Evolutionary conservation across 2,797 vertebrate species (phyloP), one percentile per base, ranked within the genome.

Genomic region (Decapterus maruadsi): DNA sequence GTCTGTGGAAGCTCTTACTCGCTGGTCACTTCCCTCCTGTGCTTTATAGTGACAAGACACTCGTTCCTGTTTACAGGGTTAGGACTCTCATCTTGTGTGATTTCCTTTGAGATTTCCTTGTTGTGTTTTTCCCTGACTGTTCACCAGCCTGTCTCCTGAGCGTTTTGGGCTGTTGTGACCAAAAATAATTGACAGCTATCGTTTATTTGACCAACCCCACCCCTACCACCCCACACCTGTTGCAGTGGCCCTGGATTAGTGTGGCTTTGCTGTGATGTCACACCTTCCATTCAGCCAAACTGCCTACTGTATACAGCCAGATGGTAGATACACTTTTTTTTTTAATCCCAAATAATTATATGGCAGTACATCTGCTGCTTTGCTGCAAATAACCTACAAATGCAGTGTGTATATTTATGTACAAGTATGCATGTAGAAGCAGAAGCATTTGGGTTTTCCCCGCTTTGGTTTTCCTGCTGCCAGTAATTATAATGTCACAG

Each of bases 21-120:
- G 14, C 26, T 54, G 36, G 54, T 55, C 48, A 40, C 50, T 69
- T 66, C 72, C 76, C 46, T 76, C 63, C 58, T 68, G 68, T 78
- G 75, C 75, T 80, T 75, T 16, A 36, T 36, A 36, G 34, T 36
- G 34, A 36, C 34, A 36, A 36, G 34, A 36, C 34, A 48, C 57
- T 72, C 4, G 56, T 46, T 81, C 68, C 71, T 66, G 76, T 82
- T 77, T 66, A 67, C 77, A 60, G 19, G 62, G 36, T 56, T 16
- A 29, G 31, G 56, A 71, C 66, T 82, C 51, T 26, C 62, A 55
- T 76, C 57, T 77, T 19, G 43, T 68, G 64, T 57, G 54, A 73
- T 80, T 87, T 83, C 86, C 81, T 85, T 51, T 68, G 80, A 80
- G 75, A 60, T 69, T 80, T 85, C 74, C 75, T 64, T 50, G 22